Conservation (phyloP, 2,113 vertebrate species). For the Meles meles region DNA sequence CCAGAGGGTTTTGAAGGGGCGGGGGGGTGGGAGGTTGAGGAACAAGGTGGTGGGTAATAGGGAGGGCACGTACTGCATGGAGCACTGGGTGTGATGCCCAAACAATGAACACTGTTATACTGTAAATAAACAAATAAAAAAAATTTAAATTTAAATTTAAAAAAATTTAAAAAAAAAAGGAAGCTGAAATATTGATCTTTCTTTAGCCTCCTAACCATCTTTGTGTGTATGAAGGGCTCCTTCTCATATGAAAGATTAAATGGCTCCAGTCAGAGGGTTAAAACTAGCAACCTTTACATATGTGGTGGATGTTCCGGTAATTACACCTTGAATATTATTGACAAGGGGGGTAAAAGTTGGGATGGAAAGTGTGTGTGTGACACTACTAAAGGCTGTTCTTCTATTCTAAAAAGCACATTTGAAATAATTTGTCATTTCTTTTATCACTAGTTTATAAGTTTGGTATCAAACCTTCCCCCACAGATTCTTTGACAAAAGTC, state of each 20-base stretch:
- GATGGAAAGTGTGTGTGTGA: background rate
- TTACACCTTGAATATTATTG: background rate
- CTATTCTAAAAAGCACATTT: background rate
- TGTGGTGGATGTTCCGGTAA: background rate
- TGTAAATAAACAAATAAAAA: no score
- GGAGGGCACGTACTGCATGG: no score
- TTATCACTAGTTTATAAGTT: background rate
- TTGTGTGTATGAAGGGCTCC: background rate
- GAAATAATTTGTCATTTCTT: constrained; percentile 1
- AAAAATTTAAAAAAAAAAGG: no score
- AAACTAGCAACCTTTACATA: background rate
- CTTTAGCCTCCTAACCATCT: background rate
- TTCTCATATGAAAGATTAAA: background rate
- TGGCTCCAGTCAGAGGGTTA: background rate
- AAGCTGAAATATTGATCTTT: background rate
- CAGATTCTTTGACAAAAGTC: background rate
- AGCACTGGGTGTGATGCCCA: no score
- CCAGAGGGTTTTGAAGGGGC: no score
- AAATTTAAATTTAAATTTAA: no score
- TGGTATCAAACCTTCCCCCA: background rate
- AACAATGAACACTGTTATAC: no score
- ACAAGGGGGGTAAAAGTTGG: background rate
- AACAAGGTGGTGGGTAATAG: no score
- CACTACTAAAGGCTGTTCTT: background rate
- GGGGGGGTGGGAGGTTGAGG: no score